Conservation (phyloP, 2,113 vertebrate species). For the Plestiodon gilberti region DNA sequence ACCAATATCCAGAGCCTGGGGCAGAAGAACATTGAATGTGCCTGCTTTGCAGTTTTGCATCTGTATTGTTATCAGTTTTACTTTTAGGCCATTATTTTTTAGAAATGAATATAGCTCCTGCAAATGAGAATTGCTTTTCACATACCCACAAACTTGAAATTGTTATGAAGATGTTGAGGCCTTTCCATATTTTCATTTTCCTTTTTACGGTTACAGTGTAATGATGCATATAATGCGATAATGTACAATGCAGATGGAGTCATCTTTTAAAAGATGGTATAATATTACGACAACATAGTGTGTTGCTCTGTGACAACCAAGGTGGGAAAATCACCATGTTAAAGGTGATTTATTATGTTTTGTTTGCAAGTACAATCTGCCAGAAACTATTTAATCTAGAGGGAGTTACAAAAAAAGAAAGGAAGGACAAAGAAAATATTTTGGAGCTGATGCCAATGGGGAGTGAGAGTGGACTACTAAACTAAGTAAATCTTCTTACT, state of each 20-base stretch:
- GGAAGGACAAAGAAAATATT: slow-evolving; percentile 6
- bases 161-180: slow-evolving; percentile 47
- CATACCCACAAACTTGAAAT: slow-evolving; percentile 45
- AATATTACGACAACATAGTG: slow-evolving; percentile 39
- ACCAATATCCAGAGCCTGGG: neutral
- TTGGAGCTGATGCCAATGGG: neutral
- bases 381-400: slow-evolving; percentile 41
- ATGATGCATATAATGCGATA: slow-evolving; percentile 51
- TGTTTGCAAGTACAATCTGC: slow-evolving; percentile 35
- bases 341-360: slow-evolving; percentile 49
- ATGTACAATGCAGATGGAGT: slow-evolving; percentile 49
- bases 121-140: slow-evolving; percentile 43
- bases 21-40: neutral
- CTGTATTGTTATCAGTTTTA: neutral
- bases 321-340: slow-evolving; percentile 46
- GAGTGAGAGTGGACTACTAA: neutral
- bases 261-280: slow-evolving; percentile 47
- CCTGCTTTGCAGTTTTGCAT: too few species aligned
- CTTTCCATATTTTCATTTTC: slow-evolving; percentile 53
- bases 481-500: neutral
- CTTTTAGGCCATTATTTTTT: neutral
- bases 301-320: slow-evolving; percentile 40
- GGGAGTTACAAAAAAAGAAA: slow-evolving; percentile 8
- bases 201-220: slow-evolving; percentile 53
- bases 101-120: neutral